phyloP scores from a whole-genome alignment of 1,140 invertebrate species.

The Nymphalis io region DNA sequence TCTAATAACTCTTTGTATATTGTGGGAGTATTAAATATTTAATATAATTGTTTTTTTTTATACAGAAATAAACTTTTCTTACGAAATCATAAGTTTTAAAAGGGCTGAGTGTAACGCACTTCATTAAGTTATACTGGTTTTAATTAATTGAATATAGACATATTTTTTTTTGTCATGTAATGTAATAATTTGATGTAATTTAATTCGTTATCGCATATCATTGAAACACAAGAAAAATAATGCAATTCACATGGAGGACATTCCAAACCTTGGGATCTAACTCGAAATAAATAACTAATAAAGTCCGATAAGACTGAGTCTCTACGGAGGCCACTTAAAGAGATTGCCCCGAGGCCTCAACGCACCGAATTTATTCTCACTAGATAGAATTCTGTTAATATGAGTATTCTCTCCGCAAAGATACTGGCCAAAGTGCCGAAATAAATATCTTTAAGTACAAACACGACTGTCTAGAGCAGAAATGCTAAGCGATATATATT shows the following conservation, averaged over 20 bases:
- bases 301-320: conserved; percentile 46
- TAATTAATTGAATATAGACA: too few species aligned
- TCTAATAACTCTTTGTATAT: not conserved
- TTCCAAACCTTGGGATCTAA: conserved; percentile 39
- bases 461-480: conserved; percentile 40
- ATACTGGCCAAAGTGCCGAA: conserved; percentile 42
- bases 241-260: conserved; percentile 47
- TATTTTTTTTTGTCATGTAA: too few species aligned
- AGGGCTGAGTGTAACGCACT: too few species aligned
- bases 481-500: conserved; percentile 44
- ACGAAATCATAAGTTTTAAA: too few species aligned
- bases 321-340: conserved; percentile 48
- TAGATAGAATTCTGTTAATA: conserved; percentile 41
- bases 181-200: too few species aligned
- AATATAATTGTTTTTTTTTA: too few species aligned
- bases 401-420: conserved; percentile 33
- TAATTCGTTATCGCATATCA: not conserved
- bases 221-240: conserved; percentile 37
- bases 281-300: conserved; percentile 55
- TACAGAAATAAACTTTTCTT: too few species aligned
- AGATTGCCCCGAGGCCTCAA: conserved; percentile 44
- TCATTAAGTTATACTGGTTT: too few species aligned
- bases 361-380: conserved; percentile 37
- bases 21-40: too few species aligned
- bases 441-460: conserved; percentile 57